phyloP scores from a whole-genome alignment of 2,888 invertebrate genomes.

The Lepidochitona cinerea region DNA sequence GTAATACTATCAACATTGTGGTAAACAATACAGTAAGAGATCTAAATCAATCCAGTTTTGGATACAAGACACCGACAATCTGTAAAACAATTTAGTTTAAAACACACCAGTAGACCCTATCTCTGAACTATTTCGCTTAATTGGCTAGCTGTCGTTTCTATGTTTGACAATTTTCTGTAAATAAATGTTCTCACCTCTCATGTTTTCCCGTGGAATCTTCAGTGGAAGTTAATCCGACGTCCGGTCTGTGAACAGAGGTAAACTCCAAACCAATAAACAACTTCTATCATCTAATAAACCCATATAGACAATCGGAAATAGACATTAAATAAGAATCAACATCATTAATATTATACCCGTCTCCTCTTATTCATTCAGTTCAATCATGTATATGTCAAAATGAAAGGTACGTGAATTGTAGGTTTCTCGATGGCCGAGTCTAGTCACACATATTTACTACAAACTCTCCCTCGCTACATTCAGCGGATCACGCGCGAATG shows the following conservation, averaged over 20 bases:
- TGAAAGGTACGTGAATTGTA: neutral
- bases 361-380: neutral
- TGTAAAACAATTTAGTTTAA: no score
- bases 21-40: no score
- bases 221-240: neutral
- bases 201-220: conserved; percentile 3
- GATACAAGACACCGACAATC: no score
- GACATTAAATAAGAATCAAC: neutral
- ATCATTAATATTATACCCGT: neutral
- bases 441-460: neutral
- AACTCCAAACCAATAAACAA: no score
- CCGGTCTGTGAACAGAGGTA: neutral
- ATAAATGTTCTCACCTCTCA: conserved; percentile 4
- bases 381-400: neutral
- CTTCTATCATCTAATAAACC: no score
- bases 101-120: no score
- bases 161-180: no score
- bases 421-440: no score
- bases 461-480: neutral
- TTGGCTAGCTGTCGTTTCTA: no score
- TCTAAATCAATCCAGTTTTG: no score
- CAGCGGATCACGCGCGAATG: conserved; percentile 3
- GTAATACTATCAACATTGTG: no score
- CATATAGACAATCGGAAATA: neutral
- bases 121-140: no score